A percentile compares a stretch with the other conserved stretches of the same genome.
These are phyloP conservation scores for Anas platyrhynchos DNA, from an alignment of 2,113 vertebrate species.

Conservation along the genomic window DNA sequence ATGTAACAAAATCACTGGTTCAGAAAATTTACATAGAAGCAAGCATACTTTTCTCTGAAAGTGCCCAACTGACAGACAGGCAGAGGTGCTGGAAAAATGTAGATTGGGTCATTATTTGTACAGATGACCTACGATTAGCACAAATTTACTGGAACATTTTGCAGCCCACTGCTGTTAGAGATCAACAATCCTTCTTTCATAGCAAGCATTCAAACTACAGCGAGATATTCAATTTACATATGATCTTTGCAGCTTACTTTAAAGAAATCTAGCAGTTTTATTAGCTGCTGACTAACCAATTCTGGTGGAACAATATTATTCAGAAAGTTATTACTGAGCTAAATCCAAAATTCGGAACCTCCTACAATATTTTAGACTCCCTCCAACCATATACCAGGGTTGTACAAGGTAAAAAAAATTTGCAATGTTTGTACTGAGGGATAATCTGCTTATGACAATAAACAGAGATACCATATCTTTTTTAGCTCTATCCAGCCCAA, in stretches of 20 bases:
- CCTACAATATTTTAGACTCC: not conserved
- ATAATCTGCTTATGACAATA: not conserved
- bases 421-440: not conserved
- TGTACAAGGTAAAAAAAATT: not conserved
- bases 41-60: not conserved
- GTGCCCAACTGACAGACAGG: not conserved
- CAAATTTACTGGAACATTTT: not conserved
- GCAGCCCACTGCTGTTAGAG: not conserved
- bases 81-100: rapidly evolving
- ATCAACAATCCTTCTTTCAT: not conserved
- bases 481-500: not conserved
- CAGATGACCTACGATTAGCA: not conserved
- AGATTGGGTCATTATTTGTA: not conserved
- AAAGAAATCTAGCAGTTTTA: not conserved
- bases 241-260: not conserved
- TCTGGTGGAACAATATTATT: not conserved
- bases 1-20: not conserved
- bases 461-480: not conserved
- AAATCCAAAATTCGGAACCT: not conserved
- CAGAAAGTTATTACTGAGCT: not conserved
- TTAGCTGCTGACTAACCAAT: not conserved
- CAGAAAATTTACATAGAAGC: not conserved
- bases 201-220: not conserved
- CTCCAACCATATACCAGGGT: not conserved
- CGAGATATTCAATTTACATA: not conserved